Base-by-base conservation (phyloP, 2,113 vertebrate species). In the Scalopus aquaticus region DNA sequence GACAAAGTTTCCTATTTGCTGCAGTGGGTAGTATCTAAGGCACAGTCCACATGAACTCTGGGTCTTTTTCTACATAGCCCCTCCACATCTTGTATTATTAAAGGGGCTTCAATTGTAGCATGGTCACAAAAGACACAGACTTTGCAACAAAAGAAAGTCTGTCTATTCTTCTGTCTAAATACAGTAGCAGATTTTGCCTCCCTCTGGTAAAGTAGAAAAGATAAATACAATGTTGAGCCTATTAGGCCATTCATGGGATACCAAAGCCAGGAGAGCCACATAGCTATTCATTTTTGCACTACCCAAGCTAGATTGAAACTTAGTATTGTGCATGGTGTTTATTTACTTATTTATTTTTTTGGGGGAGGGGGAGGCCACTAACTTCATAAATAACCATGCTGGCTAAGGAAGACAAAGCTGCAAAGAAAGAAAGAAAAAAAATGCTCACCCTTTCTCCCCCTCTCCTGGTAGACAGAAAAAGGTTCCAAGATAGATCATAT, bases 1-100 rank as follows among this genome's bases (percentile, higher is more conserved):
- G 97, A 95, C 80, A 96, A 97, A 97, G 91, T 96, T 98, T 97
- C 79, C 90, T 92, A 56, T 96, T 98, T 90, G 85, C 95, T 95
- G 69, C 67, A 95, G 96, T 96, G 87, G 94, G 64, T 73, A 83
- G 94, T 76, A 78, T 84, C 93, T 93, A 69, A 96, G 93, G 90
- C 91, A 95, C 70, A 93, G 91, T 39, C 76, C 93, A 46, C 8
- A 39, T 46, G 93, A 91, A 97, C 42, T 95, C 86, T 89, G 90
- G 90, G 96, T 96, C 84, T 96, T 95, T 86, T 70, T 90, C 81
- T 96, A 56, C 88, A 95, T 64, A 95, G 96, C 97, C 91, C 65
- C 93, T 93, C 90, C 88, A 84, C 58, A 93, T 94, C 92, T 95
- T 95, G 73, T 91, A 37, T 94, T 98, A 97, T 97, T 98, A 98